Evolutionary conservation across 2,797 vertebrate species (phyloP).

Genomic region (Mareca penelope): DNA sequence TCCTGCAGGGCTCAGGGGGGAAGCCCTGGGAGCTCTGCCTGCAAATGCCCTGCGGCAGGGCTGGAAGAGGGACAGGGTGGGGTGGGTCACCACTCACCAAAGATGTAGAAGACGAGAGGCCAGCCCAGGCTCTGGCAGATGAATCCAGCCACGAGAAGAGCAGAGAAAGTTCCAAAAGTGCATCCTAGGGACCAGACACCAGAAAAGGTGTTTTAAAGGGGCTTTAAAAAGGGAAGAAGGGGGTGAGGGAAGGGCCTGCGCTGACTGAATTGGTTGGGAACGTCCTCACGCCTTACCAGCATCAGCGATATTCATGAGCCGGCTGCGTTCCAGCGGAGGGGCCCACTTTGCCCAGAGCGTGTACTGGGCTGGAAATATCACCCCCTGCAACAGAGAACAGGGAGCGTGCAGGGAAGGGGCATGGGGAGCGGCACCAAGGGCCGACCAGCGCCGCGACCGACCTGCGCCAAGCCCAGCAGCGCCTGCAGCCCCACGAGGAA

Average conservation of each 20-base stretch:
- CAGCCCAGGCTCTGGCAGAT: constrained; percentile 86
- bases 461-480: constrained; percentile 88
- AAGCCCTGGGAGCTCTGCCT: background rate
- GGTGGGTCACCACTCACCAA: constrained; percentile 77
- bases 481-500: constrained; percentile 84
- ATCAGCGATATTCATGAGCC: constrained; percentile 81
- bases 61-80: background rate
- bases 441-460: background rate
- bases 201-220: background rate
- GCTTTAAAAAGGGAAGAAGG: background rate
- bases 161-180: constrained; percentile 85
- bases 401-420: background rate
- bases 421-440: background rate
- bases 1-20: background rate
- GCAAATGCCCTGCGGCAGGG: background rate
- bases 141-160: constrained; percentile 83
- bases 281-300: constrained; percentile 72
- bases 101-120: constrained; percentile 89
- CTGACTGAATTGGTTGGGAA: background rate
- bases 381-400: constrained; percentile 75
- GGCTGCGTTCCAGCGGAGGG: constrained; percentile 85
- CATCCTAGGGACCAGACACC: constrained; percentile 42
- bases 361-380: constrained; percentile 88
- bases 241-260: background rate
- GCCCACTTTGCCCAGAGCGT: constrained; percentile 92